phyloP scores from a whole-genome alignment of 2,888 invertebrate genomes.

The Cistogaster globosa region DNA sequence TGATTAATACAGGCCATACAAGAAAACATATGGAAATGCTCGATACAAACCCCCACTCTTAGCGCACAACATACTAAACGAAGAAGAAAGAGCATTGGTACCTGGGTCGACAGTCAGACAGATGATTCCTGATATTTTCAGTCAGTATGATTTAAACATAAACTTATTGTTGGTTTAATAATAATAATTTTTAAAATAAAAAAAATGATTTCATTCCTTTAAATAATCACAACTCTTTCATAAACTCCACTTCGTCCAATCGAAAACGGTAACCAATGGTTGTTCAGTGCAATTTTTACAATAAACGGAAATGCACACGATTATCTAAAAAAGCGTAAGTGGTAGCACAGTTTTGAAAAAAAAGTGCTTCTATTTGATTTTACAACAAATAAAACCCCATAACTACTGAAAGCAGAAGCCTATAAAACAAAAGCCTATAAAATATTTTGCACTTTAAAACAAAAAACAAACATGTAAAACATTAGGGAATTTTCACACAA shows the following conservation, averaged over 20 bases:
- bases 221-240: not conserved
- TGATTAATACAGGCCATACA: too few species aligned
- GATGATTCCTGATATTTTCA: too few species aligned
- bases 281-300: conserved; percentile 59
- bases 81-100: too few species aligned
- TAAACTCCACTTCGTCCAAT: conserved; percentile 35
- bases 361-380: conserved; percentile 28
- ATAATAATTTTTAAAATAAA: too few species aligned
- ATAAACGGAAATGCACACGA: conserved; percentile 69
- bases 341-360: not conserved
- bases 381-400: conserved; percentile 42
- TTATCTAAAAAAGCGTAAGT: conserved; percentile 68
- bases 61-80: too few species aligned
- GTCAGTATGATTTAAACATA: too few species aligned
- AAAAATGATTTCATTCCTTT: conserved; percentile 7
- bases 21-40: too few species aligned
- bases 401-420: conserved; percentile 18
- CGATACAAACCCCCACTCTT: too few species aligned
- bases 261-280: conserved; percentile 66
- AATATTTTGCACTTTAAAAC: conserved; percentile 56
- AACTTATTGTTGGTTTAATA: too few species aligned
- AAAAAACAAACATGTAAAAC: conserved; percentile 48
- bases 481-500: conserved; percentile 49
- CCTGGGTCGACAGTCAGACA: too few species aligned
- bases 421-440: conserved; percentile 67